Percentiles rank a stretch among this genome's conserved stretches.
phyloP scores from a whole-genome alignment of 2,888 invertebrate species.

The Agrochola lota region DNA sequence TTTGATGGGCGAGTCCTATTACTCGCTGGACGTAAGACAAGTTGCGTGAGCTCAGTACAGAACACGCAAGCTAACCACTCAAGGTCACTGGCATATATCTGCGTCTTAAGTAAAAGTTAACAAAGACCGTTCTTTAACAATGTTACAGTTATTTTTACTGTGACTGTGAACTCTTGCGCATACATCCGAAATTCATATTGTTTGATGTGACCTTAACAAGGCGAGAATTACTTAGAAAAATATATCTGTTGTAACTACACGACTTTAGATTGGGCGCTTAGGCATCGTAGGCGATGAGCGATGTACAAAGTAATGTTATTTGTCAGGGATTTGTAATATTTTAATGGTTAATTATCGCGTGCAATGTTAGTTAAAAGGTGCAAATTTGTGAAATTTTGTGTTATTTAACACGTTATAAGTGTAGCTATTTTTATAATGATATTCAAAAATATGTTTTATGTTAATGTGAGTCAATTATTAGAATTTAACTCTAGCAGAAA shows the following conservation, averaged over 20 bases:
- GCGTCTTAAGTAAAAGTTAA: not conserved
- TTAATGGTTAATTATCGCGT: not conserved
- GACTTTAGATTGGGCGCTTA: slow-evolving; percentile 7
- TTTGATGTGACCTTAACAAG: slow-evolving; percentile 56
- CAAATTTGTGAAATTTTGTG: not conserved
- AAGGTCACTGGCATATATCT: too few species aligned
- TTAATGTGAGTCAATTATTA: not conserved
- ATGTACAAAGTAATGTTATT: not conserved
- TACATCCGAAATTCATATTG: slow-evolving; percentile 55
- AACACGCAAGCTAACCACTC: too few species aligned
- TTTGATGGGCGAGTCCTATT: too few species aligned
- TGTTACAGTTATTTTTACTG: slow-evolving; percentile 47
- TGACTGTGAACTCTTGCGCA: slow-evolving; percentile 49
- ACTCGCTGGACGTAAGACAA: too few species aligned
- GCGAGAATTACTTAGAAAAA: slow-evolving; percentile 56
- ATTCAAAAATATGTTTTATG: not conserved
- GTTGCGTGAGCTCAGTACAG: too few species aligned
- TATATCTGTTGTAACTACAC: slow-evolving; percentile 38
- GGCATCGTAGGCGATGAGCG: not conserved
- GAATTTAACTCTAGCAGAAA: too few species aligned
- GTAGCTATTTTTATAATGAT: not conserved
- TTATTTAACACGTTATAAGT: not conserved
- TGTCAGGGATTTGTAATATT: slow-evolving; percentile 1
- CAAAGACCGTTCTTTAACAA: slow-evolving; percentile 12
- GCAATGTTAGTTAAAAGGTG: slow-evolving; percentile 8